These are phyloP conservation scores for Chionoecetes opilio DNA, from an alignment of 1,140 invertebrate genomes.

Conservation along the genomic window DNA sequence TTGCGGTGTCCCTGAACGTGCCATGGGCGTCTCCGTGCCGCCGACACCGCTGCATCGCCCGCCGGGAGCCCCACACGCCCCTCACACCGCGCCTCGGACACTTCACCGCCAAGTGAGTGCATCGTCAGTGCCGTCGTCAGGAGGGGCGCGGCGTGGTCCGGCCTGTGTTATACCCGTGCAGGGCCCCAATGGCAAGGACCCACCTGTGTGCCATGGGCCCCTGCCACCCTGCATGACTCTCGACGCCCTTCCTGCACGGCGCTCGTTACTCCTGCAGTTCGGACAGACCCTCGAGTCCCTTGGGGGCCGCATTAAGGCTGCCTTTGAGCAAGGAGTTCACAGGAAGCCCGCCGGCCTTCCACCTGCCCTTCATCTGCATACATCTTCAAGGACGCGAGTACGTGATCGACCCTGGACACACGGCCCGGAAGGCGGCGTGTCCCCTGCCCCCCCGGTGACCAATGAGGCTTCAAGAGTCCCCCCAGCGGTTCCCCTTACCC, in stretches of 20 bases:
- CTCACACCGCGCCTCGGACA: neutral
- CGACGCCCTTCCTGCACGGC: neutral
- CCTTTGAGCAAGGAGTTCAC: neutral
- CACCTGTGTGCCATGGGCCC: neutral
- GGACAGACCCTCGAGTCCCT: neutral
- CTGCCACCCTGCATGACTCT: neutral
- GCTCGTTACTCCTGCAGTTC: neutral
- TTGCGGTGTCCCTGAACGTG: neutral
- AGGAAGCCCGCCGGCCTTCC: neutral
- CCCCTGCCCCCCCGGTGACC: neutral
- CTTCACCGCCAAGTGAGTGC: neutral
- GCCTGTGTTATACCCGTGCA: neutral
- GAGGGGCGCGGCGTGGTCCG: neutral
- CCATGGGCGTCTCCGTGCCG: slow-evolving; percentile 11
- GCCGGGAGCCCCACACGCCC: neutral
- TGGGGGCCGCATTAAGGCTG: neutral
- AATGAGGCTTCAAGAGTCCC: neutral
- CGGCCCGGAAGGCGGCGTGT: neutral
- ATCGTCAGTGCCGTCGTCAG: neutral
- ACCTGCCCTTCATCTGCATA: neutral
- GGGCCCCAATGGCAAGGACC: neutral
- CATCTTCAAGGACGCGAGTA: neutral
- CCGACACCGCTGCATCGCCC: neutral
- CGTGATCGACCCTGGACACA: neutral
- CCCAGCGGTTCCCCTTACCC: neutral